phyloP scores from a whole-genome alignment of 1,140 invertebrate species.

The Cherax destructor region DNA sequence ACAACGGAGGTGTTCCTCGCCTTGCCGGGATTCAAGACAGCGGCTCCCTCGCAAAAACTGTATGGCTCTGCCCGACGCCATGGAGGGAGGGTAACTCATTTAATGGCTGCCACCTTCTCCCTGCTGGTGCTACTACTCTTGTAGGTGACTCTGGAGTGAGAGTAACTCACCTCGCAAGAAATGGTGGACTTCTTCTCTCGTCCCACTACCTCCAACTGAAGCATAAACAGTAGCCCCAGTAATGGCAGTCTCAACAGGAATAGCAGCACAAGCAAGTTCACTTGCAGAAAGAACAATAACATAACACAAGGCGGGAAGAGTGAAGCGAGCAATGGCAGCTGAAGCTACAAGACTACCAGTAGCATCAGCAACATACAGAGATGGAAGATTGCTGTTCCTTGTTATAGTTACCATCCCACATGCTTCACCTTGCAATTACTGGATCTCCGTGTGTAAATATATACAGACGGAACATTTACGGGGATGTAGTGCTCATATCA shows the following conservation, averaged over 20 bases:
- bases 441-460: neutral
- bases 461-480: neutral
- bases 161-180: no score
- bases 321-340: no score
- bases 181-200: no score
- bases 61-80: conserved; percentile 34
- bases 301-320: neutral
- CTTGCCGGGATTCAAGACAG: conserved; percentile 32
- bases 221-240: no score
- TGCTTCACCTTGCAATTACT: neutral
- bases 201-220: no score
- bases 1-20: conserved; percentile 17
- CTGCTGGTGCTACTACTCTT: neutral
- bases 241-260: no score
- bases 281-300: no score
- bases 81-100: neutral
- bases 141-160: neutral
- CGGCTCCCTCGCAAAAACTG: conserved; percentile 48
- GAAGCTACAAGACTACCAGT: no score
- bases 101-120: neutral
- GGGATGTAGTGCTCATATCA: neutral
- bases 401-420: no score
- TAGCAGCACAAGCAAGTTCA: no score
- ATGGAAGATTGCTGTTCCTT: no score
- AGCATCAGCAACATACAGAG: no score